Base-by-base conservation (phyloP, 2,113 vertebrate genomes). In the Sceloporus undulatus region DNA sequence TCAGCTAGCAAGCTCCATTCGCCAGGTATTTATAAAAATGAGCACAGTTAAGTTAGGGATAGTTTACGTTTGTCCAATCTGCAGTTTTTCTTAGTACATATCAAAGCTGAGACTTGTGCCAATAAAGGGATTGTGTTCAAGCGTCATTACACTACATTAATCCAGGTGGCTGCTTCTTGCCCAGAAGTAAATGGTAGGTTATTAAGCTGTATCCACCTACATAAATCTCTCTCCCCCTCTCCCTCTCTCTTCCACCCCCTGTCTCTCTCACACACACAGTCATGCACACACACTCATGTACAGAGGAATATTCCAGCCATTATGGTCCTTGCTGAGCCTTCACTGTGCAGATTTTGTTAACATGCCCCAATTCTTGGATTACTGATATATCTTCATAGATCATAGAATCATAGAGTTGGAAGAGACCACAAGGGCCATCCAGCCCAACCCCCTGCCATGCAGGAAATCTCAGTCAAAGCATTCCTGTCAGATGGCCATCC, bases 1-100 rank as follows among this genome's bases (percentile, higher is more conserved):
- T 94, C 98, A 85, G 79, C 97, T 3, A 97, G 97, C 79, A 99
- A 98, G 74, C 96, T 97, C 52, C 98, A 98, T 78, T 98, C 98
- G 19, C 98, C 98, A 94, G 97, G 98, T 99, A 97, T 90, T 90
- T 92, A 74, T 87, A 87, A 90, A 88, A 14, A 8, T 38, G 40
- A 78, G 66, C 88, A 13, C 38, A 82, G 13, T 68, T 11, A 40
- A 85, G 84, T 29, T 29, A 54, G 52, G 79, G 23, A 85, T 71
- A 34, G 68, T 82, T 92, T 92, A 77, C 87, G 84, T 77, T 88
- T 83, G 42, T 82, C 0, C 0, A 75, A 5, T 84, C 86, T 87
- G 82, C 86, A 86, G 76, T 77, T 92, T 76, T 87, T 89, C 75
- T 87, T 94, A 91, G 83, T 29, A 75, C n/a, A 38, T 34, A 88